Base-by-base conservation (phyloP, 2,113 vertebrate species). In the Microtus montanus region DNA sequence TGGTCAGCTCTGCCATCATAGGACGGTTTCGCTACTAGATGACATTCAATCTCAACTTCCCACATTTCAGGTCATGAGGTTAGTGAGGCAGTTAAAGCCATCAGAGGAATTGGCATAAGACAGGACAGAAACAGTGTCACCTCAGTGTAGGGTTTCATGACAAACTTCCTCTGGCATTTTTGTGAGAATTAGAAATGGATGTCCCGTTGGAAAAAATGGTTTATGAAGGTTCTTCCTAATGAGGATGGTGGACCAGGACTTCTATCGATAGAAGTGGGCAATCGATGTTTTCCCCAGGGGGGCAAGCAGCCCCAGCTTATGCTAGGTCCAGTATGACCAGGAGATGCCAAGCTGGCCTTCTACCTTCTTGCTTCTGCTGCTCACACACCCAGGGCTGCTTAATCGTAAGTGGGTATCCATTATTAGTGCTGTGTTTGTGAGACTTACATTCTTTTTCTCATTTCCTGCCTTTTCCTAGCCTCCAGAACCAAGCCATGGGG, bases 401-500 rank as follows among this genome's bases (percentile, higher is more conserved):
- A 1, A 24, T 30, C 58, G 30, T 3, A 33, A 10, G 2, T 7
- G 26, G 0, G 49, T 58, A 24, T 26, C 44, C 5, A 0, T n/a
- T 52, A 5, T 44, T 28, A 38, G 2, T 33, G 47, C 8, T 74
- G 49, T 70, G 61, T 58, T 20, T 20, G 3, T 0, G 8, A 15
- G 47, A 5, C 74, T 49, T 77, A 35, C 19, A n/a, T 90, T 84
- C 24, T 44, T 79, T 94, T 82, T 70, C 26, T 84, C 14, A 30
- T 33, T 70, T 11, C 49, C 58, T 84, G 2, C 3, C 1, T 74
- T 89, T 82, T 77, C 71, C 38, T 38, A 99, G 99, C 98, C 98
- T 58, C 98, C 97, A 66, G 97, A 98, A 80, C 98, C 98, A 63
- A 98, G 98, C 97, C 99, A 99, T 98, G 99, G 99, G 95, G 97